These are phyloP conservation scores for Globodera rostochiensis DNA, from an alignment of 1,140 invertebrate species.

Conservation along the genomic window DNA sequence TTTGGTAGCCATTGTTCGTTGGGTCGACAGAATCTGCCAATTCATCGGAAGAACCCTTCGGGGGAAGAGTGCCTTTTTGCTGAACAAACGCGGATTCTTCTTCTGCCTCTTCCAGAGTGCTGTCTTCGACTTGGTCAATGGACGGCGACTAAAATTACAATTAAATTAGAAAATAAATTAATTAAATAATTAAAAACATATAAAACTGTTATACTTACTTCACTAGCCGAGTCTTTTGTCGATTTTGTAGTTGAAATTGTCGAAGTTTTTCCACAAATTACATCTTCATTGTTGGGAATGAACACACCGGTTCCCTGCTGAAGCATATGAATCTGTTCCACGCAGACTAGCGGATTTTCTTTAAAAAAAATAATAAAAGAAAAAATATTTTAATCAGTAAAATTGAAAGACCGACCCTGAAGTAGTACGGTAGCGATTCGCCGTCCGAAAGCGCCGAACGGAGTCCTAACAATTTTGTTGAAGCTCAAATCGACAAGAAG, in stretches of 20 bases:
- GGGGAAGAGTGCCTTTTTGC: background rate
- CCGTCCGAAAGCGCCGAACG: slow-evolving; percentile 61
- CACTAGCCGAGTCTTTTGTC: background rate
- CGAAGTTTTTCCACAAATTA: slow-evolving; percentile 47
- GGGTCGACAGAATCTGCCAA: background rate
- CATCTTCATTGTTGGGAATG: slow-evolving; percentile 55
- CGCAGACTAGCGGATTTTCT: slow-evolving; percentile 64
- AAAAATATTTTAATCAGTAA: background rate
- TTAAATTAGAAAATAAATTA: background rate
- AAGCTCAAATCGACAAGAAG: slow-evolving; percentile 57
- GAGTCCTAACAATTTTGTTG: slow-evolving; percentile 58
- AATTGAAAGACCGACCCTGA: slow-evolving; percentile 44
- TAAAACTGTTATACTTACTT: background rate
- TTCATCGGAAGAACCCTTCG: slow-evolving; percentile 1
- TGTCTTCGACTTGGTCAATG: background rate
- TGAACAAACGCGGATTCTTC: slow-evolving; percentile 8
- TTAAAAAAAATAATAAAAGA: slow-evolving; percentile 28
- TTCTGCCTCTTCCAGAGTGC: background rate
- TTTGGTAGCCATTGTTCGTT: background rate
- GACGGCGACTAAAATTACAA: background rate
- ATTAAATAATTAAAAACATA: no score
- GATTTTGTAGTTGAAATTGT: background rate
- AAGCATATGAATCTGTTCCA: slow-evolving; percentile 62
- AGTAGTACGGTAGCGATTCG: slow-evolving; percentile 62
- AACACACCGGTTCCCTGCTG: slow-evolving; percentile 61